Percentiles rank a stretch among this genome's conserved stretches.
Conservation (phyloP, 2,797 vertebrate genomes). For the Vipera latastei region DNA sequence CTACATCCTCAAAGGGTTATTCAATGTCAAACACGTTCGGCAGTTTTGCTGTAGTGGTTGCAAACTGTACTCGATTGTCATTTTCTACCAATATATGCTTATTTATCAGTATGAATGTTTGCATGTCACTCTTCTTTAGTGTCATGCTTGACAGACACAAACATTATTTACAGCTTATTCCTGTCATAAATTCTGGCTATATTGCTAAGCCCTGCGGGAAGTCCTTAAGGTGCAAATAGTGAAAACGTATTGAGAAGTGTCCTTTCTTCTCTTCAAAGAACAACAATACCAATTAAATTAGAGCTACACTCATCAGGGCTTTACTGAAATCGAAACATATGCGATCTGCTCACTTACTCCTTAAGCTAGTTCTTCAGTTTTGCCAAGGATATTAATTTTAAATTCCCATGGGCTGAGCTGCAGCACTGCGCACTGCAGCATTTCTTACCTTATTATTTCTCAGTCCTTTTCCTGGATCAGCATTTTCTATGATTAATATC, state of each 20-base stretch:
- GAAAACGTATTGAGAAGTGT: conserved; percentile 3
- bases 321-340: conserved; percentile 35
- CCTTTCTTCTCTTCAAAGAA: conserved; percentile 1
- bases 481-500: neutral
- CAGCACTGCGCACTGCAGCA: neutral
- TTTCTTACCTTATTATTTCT: conserved; percentile 6
- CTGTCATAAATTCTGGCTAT: neutral
- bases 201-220: conserved; percentile 5
- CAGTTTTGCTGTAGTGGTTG: neutral
- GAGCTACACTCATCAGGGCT: conserved; percentile 26
- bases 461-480: neutral
- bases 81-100: conserved; percentile 3
- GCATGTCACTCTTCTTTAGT: neutral
- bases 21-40: neutral
- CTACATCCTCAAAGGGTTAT: neutral
- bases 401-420: conserved; percentile 20
- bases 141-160: neutral
- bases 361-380: conserved; percentile 35
- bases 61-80: neutral
- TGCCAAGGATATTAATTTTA: conserved; percentile 23
- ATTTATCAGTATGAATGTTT: neutral
- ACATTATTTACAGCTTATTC: neutral
- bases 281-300: conserved; percentile 32
- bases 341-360: conserved; percentile 22
- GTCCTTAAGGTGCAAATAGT: conserved; percentile 7